Evolutionary conservation across 2,888 invertebrate species (phyloP), one percentile per base, ranked within the genome.

Genomic region (Ashinkailepas kermadecensis): DNA sequence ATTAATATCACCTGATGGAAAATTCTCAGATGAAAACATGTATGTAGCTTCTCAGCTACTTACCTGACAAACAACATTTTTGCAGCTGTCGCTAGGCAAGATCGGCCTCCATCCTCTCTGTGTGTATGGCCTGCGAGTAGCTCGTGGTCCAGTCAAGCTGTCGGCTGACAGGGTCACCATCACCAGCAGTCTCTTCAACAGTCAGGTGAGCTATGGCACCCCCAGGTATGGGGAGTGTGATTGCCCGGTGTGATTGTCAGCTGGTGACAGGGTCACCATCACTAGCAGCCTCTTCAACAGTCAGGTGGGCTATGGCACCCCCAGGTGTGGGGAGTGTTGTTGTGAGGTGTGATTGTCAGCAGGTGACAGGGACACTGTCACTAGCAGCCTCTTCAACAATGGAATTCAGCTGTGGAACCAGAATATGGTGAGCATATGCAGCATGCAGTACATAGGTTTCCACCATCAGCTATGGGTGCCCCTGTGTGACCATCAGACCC

Each of bases 111-210:
- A 78, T 58, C 78, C 78, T 10, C 58, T 78, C 12, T 78, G 78
- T 23, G 58, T 78, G 57, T 78, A 78, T 23, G 18, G 58, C n/a
- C 23, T 78, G 78, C 21, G 58, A 0, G 58, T 78, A 58, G 78
- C 12, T 12, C 39, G 58, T n/a, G 78, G 78, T 0, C 57, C 57
- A 13, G 23, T 78, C 57, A 2, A 58, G 7, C n/a, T 78, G 1
- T n/a, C 78, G 2, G 57, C 78, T 23, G 56, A 78, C 58, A n/a
- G 78, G 58, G 23, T 78, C 23, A 58, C 9, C n/a, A 12, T 78
- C 78, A 78, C 78, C 78, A 78, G 78, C 78, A 78, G 78, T 13
- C 58, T 78, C 57, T n/a, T 78, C 78, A 78, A 78, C 78, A 78
- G 78, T 23, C 78, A 78, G 78, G 78, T 78, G 21, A 57, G 57